Evolutionary conservation across 2,888 invertebrate genomes (phyloP), one percentile per base, ranked within the genome.

Genomic region (Acronicta leporina): DNA sequence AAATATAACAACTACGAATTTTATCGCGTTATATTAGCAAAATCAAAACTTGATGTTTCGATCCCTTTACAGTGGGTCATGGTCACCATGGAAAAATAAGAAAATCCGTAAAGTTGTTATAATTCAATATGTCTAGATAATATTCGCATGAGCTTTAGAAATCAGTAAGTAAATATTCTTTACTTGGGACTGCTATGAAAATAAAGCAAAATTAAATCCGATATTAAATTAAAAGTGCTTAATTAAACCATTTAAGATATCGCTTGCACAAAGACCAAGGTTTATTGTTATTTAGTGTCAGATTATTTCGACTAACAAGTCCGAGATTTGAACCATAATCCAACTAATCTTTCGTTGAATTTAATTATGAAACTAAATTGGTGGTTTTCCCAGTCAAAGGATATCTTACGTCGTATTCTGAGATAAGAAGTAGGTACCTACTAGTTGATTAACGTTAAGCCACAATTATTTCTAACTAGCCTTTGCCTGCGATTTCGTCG

Each of bases 231-330:
- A 30, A 30, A 30, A 30, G 7, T 9, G 44, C 46, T 49, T 55
- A 51, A 57, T 49, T 55, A 51, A 57, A 55, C 3, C n/a, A 15
- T 43, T 38, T 27, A 45, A 51, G 54, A 51, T 52, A 43, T 38
- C 33, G 54, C 44, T 58, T 57, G 35, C 38, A 42, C 45, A 45
- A 63, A 55, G 72, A 70, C 69, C 69, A 64, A 75, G 77, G 68
- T 75, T 76, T 63, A 75, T 68, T 68, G 73, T 71, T 72, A 75
- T 78, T 75, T 73, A 73, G 55, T 48, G 54, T 43, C 46, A 51
- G 55, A 66, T 68, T 71, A 65, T 52, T 63, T 45, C 47, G 44
- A 53, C 63, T 54, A 80, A 77, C 66, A 61, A 60, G 53, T 41
- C 47, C 45, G 52, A 68, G 65, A 68, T 69, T 72, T 54, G 43